A percentile compares a stretch with the other conserved stretches of the same genome.
phyloP scores from a whole-genome alignment of 2,113 vertebrate species.

The Rafetus swinhoei region DNA sequence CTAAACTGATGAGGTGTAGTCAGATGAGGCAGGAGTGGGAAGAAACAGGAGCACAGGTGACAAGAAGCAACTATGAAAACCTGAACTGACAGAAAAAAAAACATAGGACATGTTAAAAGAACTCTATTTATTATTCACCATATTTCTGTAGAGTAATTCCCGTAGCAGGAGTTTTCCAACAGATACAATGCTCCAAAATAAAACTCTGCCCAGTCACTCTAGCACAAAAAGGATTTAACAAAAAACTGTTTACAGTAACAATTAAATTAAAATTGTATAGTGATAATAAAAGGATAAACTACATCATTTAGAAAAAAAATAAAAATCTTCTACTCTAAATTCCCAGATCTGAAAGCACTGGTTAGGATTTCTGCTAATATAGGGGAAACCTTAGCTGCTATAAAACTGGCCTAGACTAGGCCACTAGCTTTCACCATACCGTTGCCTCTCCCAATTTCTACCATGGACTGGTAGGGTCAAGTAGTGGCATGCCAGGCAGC shows the following conservation, averaged over 20 bases:
- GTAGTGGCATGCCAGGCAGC: not conserved
- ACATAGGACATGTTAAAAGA: not conserved
- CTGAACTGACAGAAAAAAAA: not conserved
- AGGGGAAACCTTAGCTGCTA: not conserved
- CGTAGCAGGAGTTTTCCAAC: rapidly evolving
- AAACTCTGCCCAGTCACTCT: not conserved
- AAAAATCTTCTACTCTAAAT: not conserved
- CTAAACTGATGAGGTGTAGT: not conserved
- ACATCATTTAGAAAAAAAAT: not conserved
- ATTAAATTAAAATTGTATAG: not conserved
- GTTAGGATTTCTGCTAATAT: not conserved
- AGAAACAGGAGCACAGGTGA: not conserved
- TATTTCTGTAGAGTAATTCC: not conserved
- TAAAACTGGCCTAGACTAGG: not conserved
- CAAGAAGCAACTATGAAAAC: not conserved
- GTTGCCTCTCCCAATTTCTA: not conserved
- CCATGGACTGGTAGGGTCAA: not conserved
- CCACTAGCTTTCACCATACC: not conserved
- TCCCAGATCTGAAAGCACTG: not conserved
- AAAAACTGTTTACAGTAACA: not conserved
- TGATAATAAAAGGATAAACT: not conserved
- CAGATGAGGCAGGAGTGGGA: not conserved
- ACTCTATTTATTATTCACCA: not conserved
- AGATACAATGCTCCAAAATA: not conserved
- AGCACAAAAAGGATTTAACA: not conserved